phyloP scores from a whole-genome alignment of 2,888 invertebrate species.

The Anodontia alba region DNA sequence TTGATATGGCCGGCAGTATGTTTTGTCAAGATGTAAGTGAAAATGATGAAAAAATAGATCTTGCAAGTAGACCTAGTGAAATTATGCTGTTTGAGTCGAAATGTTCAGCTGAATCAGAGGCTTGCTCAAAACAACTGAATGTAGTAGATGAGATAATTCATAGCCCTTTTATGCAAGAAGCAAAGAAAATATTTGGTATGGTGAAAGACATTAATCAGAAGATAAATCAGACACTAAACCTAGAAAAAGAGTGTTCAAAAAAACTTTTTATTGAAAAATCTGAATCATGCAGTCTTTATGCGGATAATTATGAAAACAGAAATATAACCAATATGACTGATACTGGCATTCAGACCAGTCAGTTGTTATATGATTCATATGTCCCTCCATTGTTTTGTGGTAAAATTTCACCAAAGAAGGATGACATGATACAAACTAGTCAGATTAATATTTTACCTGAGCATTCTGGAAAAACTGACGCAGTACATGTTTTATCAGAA shows the following conservation, averaged over 20 bases:
- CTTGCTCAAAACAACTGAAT: neutral
- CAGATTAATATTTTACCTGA: neutral
- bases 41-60: no score
- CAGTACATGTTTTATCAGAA: neutral
- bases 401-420: neutral
- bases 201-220: slow-evolving; percentile 7
- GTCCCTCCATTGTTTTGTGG: neutral
- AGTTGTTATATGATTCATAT: neutral
- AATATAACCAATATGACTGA: neutral
- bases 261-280: no score
- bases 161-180: neutral
- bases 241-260: neutral
- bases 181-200: neutral
- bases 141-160: neutral
- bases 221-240: neutral
- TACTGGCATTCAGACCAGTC: slow-evolving; percentile 38
- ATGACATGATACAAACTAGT: neutral
- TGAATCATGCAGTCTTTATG: no score
- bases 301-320: no score
- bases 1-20: no score
- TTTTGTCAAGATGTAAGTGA: no score
- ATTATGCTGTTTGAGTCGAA: no score
- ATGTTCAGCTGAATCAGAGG: no score
- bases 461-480: neutral
- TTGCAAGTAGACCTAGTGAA: no score